Evolutionary conservation across 2,888 invertebrate genomes (phyloP).

Genomic region (Cryptocephalus primarius): DNA sequence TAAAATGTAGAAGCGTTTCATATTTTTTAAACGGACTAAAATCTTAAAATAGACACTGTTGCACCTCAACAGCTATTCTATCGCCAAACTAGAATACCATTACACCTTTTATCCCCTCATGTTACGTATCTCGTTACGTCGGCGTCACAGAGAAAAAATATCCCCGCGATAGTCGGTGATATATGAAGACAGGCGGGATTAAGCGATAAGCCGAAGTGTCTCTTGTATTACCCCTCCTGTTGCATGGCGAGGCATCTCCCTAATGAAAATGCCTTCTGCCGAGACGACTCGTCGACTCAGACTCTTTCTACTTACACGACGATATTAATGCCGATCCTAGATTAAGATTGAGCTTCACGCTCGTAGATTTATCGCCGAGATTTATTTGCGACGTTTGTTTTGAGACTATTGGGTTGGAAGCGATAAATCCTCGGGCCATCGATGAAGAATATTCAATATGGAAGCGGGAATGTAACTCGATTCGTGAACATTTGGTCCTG

Average conservation of each 20-base stretch:
- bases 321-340: conserved; percentile 5
- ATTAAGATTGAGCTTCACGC: conserved; percentile 4
- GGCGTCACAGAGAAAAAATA: background rate
- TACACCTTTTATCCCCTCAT: too few species aligned
- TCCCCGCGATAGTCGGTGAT: conserved; percentile 18
- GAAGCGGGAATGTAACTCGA: too few species aligned
- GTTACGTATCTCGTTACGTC: too few species aligned
- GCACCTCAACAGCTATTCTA: too few species aligned
- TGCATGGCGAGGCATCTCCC: conserved; percentile 20
- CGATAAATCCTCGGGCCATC: too few species aligned
- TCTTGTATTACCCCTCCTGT: conserved; percentile 26
- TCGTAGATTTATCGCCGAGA: conserved; percentile 5
- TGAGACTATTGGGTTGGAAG: too few species aligned
- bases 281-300: background rate
- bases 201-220: conserved; percentile 31
- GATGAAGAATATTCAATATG: too few species aligned
- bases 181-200: conserved; percentile 29
- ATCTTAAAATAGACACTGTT: too few species aligned
- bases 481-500: too few species aligned
- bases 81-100: too few species aligned
- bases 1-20: too few species aligned
- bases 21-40: too few species aligned
- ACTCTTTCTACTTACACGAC: conserved; percentile 4
- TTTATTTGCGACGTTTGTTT: conserved; percentile 1
- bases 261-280: conserved; percentile 10